A percentile compares a stretch with the other conserved stretches of the same genome.
Evolutionary conservation across 2,797 vertebrate genomes (phyloP).

Genomic region (Halcyon smyrnensis): DNA sequence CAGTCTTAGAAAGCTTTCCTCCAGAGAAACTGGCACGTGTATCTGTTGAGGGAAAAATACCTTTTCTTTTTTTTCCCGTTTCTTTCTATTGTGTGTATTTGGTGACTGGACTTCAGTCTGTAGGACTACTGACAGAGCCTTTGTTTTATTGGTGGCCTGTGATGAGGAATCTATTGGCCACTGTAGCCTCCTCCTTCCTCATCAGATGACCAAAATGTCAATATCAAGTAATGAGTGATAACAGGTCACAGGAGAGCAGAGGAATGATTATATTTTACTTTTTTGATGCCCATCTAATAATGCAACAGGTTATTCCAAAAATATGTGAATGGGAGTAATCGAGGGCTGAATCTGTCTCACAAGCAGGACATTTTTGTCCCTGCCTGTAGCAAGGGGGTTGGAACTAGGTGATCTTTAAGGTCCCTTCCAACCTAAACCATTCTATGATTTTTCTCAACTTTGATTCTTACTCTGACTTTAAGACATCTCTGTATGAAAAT

Average conservation of each 20-base stretch:
- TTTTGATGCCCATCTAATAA: not conserved
- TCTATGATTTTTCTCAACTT: not conserved
- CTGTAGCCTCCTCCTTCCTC: not conserved
- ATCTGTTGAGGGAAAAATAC: not conserved
- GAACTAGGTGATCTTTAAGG: no score
- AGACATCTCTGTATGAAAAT: not conserved
- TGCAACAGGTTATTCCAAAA: not conserved
- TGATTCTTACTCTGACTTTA: not conserved
- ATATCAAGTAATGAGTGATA: accelerated
- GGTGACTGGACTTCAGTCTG: not conserved
- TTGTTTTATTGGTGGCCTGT: not conserved
- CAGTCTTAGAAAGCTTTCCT: not conserved
- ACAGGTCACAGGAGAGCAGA: not conserved
- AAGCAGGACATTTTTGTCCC: not conserved
- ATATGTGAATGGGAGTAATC: accelerated
- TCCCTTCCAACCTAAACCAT: no score
- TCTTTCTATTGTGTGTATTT: not conserved
- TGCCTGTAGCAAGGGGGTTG: no score
- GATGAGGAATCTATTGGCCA: not conserved
- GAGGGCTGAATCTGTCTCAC: not conserved
- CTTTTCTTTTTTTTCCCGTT: not conserved
- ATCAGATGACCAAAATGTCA: not conserved
- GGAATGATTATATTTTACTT: not conserved
- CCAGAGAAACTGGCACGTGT: not conserved
- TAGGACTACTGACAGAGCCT: not conserved